Percentiles rank a stretch among this genome's conserved stretches.
These are phyloP conservation scores for Epizoanthus illoricatus DNA, from an alignment of 92 coral and sea anemone genomes.

Conservation along the genomic window DNA sequence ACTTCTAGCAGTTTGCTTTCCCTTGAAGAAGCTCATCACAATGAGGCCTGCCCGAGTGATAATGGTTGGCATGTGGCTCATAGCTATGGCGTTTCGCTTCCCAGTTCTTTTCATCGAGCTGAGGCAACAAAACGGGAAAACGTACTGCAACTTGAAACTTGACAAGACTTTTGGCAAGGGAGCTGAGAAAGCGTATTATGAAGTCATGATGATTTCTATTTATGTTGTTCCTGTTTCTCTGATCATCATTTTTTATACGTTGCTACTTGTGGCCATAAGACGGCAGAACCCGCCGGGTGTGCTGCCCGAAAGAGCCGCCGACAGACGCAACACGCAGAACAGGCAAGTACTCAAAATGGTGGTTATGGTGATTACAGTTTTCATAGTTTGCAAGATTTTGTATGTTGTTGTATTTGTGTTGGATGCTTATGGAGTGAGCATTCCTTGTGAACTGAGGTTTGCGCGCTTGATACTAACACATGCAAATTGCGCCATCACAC, in stretches of 20 bases:
- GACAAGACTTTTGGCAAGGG: slow-evolving; percentile 3
- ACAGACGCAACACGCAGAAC: slow-evolving; percentile 3
- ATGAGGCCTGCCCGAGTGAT: slow-evolving; percentile 2
- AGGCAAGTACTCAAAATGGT: slow-evolving; percentile 15
- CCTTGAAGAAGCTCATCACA: slow-evolving; percentile 15
- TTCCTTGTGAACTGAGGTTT: slow-evolving; percentile 24
- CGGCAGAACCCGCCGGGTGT: background rate
- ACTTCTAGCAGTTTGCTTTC: slow-evolving; percentile 20
- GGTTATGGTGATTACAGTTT: slow-evolving; percentile 4
- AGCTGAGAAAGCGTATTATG: slow-evolving; percentile 6
- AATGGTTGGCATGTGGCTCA: background rate
- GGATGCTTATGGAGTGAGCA: slow-evolving; percentile 6
- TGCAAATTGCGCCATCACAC: slow-evolving; percentile 19
- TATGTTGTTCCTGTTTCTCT: slow-evolving; percentile 13
- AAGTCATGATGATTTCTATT: slow-evolving; percentile 2
- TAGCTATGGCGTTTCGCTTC: slow-evolving; percentile 2
- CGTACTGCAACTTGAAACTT: slow-evolving; percentile 24
- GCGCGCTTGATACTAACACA: slow-evolving; percentile 17
- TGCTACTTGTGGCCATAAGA: slow-evolving; percentile 10
- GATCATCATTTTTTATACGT: background rate
- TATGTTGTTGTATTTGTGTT: slow-evolving; percentile 28
- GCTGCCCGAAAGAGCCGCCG: background rate
- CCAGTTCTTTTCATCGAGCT: slow-evolving; percentile 25
- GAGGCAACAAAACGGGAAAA: slow-evolving; percentile 14
- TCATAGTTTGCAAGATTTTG: slow-evolving; percentile 23